Conservation (phyloP, 2,888 invertebrate genomes). For the Podotricha telesiphe region DNA sequence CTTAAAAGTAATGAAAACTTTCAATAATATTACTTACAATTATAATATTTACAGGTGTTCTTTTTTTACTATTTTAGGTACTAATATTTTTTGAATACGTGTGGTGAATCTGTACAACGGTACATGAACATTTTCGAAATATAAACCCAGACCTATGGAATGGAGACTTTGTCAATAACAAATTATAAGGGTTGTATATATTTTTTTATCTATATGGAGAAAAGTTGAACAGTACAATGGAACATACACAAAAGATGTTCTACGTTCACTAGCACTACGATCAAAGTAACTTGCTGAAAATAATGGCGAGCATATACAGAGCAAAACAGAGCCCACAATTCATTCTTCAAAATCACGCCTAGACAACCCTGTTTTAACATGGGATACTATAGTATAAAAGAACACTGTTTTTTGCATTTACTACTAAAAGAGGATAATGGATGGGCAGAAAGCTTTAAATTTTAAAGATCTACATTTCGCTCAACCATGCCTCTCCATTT, state of each 20-base stretch:
- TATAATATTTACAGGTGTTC: no score
- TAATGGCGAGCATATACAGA: constrained; percentile 57
- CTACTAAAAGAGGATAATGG: constrained; percentile 39
- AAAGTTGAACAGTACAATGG: constrained; percentile 40
- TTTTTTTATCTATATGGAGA: not conserved
- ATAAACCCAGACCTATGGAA: no score
- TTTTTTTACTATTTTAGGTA: not conserved
- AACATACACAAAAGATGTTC: constrained; percentile 44
- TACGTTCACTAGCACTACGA: constrained; percentile 48
- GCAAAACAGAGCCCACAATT: constrained; percentile 53
- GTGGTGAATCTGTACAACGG: no score
- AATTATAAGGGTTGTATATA: not conserved
- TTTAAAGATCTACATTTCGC: constrained; percentile 26
- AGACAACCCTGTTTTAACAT: constrained; percentile 34
- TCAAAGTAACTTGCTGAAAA: constrained; percentile 56
- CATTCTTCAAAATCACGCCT: constrained; percentile 39
- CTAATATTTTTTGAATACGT: no score
- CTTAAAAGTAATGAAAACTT: constrained; percentile 18
- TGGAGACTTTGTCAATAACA: no score
- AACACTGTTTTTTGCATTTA: constrained; percentile 32
- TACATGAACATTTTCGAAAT: no score
- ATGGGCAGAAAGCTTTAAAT: constrained; percentile 24
- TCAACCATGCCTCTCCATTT: constrained; percentile 21
- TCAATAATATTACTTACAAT: not conserved
- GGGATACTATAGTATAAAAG: constrained; percentile 33